Evolutionary conservation across 2,113 vertebrate species (phyloP), one percentile per base, ranked within the genome.

Genomic region (Procavia capensis): DNA sequence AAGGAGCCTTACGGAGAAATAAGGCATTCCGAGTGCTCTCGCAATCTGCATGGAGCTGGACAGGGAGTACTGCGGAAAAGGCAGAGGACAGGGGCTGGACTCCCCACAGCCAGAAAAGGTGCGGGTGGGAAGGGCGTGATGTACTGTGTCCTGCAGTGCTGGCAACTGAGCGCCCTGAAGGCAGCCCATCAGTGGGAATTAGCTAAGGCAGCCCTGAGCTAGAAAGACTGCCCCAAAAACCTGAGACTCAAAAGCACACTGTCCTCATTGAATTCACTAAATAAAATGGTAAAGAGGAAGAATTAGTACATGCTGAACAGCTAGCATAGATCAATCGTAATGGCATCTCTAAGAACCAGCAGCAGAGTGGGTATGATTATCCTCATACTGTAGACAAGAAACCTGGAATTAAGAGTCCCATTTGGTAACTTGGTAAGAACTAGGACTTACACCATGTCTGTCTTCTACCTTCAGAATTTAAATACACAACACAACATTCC

Each of bases 1-100:
- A 45, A 61, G 96, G 54, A 29, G 57, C 54, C 97, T 95, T 43
- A 25, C 95, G 88, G 82, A 92, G 90, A 87, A 90, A 61, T n/a
- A 13, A n/a, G 83, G 91, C 85, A 3, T 61, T 57, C 95, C 31
- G 78, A 80, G 85, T 17, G 22, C 94, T 95, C 94, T 43, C 66
- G 90, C 95, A 10, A 96, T 93, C 39, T 95, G 90, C 95, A 84
- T 59, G 88, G 92, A 68, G 90, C 92, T 81, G 64, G 59, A 72
- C 75, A 50, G 95, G 82, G 90, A 85, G 74, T 20, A 89, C 9
- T 85, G 94, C 87, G 94, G 95, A 90, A 93, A 95, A 96, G 95
- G 85, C 85, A 83, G 72, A 54, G 72, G 59, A 59, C 20, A n/a
- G 70, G 72, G 47, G 59, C 31, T 50, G 50, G 50, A 29, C 34